phyloP scores from a whole-genome alignment of 2,888 invertebrate genomes.

The Polymixis flavicincta region DNA sequence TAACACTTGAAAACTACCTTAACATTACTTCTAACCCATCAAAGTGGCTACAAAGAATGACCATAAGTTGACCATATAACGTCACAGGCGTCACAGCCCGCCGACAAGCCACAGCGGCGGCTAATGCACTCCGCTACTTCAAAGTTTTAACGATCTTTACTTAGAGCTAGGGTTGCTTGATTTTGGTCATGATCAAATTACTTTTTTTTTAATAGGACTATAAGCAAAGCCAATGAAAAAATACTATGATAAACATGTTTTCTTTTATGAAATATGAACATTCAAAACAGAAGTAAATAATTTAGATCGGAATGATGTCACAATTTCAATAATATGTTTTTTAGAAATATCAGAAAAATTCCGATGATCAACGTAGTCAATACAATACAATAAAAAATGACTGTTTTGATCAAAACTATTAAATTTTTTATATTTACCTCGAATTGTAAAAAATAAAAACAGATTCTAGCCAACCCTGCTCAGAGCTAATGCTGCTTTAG shows the following conservation, averaged over 20 bases:
- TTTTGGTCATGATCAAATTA: background rate
- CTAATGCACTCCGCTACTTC: conserved; percentile 87
- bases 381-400: background rate
- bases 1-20: too few species aligned
- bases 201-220: background rate
- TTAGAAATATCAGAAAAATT: background rate
- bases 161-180: conserved; percentile 73
- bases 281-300: background rate
- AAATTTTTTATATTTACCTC: background rate
- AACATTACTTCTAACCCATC: conserved; percentile 1
- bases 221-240: background rate
- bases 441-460: background rate
- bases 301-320: background rate
- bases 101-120: conserved; percentile 61
- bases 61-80: conserved; percentile 61
- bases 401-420: background rate
- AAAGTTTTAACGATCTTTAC: conserved; percentile 87
- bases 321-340: background rate
- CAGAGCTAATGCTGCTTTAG: conserved; percentile 83
- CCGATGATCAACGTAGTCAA: background rate
- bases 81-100: conserved; percentile 47
- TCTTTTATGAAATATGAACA: background rate
- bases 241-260: too few species aligned
- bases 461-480: conserved; percentile 63
- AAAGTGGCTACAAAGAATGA: conserved; percentile 44